Percentiles rank a stretch among this genome's conserved stretches.
Conservation (phyloP, 1,140 invertebrate species). For the Anastrepha ludens region DNA sequence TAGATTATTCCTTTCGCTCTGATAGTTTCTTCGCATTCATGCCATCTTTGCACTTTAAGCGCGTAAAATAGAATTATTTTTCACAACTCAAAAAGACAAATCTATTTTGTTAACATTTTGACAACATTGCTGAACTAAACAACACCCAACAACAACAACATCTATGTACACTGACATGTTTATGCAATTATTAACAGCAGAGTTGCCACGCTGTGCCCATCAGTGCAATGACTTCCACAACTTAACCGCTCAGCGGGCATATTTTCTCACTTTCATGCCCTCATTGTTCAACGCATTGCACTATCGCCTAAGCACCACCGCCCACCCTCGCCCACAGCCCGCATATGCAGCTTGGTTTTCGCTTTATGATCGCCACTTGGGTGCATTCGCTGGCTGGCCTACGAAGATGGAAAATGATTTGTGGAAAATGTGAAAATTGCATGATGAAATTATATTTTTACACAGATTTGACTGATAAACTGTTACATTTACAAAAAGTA, state of each 20-base stretch:
- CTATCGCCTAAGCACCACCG: not conserved
- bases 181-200: not conserved
- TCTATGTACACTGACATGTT: not conserved
- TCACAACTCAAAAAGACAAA: constrained; percentile 43
- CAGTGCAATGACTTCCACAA: constrained; percentile 22
- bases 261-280: constrained; percentile 20
- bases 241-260: constrained; percentile 11
- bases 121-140: constrained; percentile 25
- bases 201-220: not conserved
- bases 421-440: constrained; percentile 51
- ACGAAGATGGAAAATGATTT: constrained; percentile 46
- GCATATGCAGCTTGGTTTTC: not conserved
- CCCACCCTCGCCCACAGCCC: not conserved
- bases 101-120: constrained; percentile 49
- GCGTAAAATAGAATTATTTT: constrained; percentile 17
- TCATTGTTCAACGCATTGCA: not conserved
- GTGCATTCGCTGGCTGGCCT: not conserved
- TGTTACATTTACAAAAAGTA: not conserved
- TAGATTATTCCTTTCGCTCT: not conserved
- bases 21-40: constrained; percentile 37
- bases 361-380: not conserved
- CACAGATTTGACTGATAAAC: constrained; percentile 49
- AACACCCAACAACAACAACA: constrained; percentile 13
- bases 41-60: constrained; percentile 24
- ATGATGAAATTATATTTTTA: constrained; percentile 50